Evolutionary conservation across 2,888 invertebrate species (phyloP), one percentile per base, ranked within the genome.

Genomic region (Schizotus pectinicornis): DNA sequence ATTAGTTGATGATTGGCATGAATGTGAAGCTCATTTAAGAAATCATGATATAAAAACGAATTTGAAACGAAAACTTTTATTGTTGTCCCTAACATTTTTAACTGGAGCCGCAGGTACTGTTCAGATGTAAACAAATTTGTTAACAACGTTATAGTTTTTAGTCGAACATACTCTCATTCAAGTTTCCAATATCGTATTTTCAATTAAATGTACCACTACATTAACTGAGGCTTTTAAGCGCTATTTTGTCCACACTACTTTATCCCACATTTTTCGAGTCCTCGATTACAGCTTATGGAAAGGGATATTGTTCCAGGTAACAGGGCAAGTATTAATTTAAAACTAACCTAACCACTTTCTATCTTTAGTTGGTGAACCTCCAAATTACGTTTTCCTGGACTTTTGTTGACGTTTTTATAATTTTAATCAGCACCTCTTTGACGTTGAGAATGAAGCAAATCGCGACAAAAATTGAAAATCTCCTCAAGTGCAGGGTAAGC

Each of bases 331-430:
- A 49, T n/a, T 22, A 22, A 22, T 22, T 22, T 22, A 22, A 46
- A 46, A 41, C 39, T 34, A 43, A 42, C 35, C 38, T 39, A 22
- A 33, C 11, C 33, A 37, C 35, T 12, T 37, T 50, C 7, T 39
- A 37, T 67, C 62, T 63, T n/a, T 50, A 68, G 67, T 47, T 83
- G 41, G 79, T 86, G 46, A 83, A 88, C 59, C 66, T 87, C 1
- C 69, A 85, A 1, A 84, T 85, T 7, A 88, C 89, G 0, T 84
- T 87, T 43, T 78, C 85, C 1, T 89, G 89, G 89, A 89, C 86
- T 69, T 88, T 87, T 50, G 88, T 87, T 78, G 89, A 90, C 70
- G 75, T 89, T 48, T 85, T 90, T 65, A 85, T 90, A 22, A 89
- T 90, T 69, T 72, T 89, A 7, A 79, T 89, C 9, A 88, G 89